These are phyloP conservation scores for Butorides virescens DNA, from an alignment of 2,113 vertebrate species.

Conservation along the genomic window DNA sequence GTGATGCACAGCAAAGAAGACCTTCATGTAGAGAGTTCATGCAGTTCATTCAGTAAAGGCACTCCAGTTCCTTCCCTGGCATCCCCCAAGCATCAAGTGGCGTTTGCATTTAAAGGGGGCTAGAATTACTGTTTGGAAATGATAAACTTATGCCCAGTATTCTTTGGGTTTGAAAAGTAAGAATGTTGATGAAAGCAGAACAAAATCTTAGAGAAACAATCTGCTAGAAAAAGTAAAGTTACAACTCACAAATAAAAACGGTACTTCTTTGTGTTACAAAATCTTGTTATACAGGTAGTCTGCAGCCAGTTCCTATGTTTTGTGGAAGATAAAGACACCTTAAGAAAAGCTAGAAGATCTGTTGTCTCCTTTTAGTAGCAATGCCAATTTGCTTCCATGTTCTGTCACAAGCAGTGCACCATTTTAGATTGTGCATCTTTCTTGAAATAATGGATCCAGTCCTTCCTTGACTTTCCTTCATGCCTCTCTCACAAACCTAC, in stretches of 20 bases:
- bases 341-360: background rate
- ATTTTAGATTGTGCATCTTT: background rate
- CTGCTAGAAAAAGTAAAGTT: background rate
- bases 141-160: background rate
- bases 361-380: background rate
- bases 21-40: fast-evolving
- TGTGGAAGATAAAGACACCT: background rate
- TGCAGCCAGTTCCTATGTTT: background rate
- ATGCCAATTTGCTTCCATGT: background rate
- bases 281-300: background rate
- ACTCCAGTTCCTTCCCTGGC: background rate
- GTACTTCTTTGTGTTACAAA: background rate
- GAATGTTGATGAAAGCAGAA: background rate
- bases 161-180: background rate
- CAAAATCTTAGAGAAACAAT: background rate
- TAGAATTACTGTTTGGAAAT: background rate
- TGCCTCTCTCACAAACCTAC: background rate
- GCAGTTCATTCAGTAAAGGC: fast-evolving
- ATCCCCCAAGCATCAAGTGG: background rate
- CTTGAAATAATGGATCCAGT: background rate
- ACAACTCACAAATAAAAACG: background rate
- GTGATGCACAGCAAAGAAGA: background rate
- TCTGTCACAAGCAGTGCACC: background rate
- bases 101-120: background rate
- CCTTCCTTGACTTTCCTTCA: conserved; percentile 1